These are phyloP conservation scores for Phenacoccus solenopsis DNA, from an alignment of 1,140 invertebrate genomes.

Conservation along the genomic window DNA sequence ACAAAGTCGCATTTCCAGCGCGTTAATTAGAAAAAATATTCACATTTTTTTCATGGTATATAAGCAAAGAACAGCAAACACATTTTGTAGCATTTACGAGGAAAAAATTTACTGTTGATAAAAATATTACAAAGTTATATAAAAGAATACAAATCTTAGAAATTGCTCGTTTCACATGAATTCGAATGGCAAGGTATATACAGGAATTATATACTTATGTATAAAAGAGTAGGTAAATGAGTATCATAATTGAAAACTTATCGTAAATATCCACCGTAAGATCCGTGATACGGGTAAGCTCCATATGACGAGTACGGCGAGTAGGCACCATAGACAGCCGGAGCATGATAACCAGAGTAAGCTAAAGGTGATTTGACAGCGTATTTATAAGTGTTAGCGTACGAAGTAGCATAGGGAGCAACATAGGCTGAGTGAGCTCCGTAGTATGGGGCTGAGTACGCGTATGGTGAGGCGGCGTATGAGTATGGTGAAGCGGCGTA, in stretches of 20 bases:
- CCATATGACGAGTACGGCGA: background rate
- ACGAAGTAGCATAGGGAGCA: background rate
- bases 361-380: background rate
- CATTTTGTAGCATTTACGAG: no score
- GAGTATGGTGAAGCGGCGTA: background rate
- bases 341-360: constrained; percentile 1
- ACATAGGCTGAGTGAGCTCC: background rate
- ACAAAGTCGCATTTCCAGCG: no score
- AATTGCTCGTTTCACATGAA: background rate
- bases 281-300: background rate
- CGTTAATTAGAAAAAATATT: no score
- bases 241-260: background rate
- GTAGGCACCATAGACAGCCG: background rate
- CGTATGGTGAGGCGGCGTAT: background rate
- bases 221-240: background rate
- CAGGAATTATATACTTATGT: background rate
- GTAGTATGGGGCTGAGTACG: background rate
- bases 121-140: background rate
- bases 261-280: background rate
- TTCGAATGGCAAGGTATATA: background rate
- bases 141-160: background rate
- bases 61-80: no score
- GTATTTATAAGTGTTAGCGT: background rate
- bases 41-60: no score
- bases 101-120: background rate